Evolutionary conservation across 2,797 vertebrate species (phyloP), one percentile per base, ranked within the genome.

Genomic region (Myiotriccus ornatus): DNA sequence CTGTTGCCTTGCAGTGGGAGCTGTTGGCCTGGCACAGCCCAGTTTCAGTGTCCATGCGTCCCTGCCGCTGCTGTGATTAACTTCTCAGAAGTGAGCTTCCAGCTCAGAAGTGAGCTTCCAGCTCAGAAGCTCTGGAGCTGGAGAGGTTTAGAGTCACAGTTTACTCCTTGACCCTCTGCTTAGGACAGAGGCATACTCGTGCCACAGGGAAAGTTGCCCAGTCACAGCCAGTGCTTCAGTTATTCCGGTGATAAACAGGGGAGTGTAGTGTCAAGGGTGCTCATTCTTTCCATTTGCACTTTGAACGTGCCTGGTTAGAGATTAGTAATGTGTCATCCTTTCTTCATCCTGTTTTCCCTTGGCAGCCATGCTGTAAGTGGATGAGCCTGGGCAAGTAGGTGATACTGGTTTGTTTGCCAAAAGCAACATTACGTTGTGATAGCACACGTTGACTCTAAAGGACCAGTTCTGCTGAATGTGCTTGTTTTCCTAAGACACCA

Each of bases 261-360:
- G 67, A 88, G 80, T 39, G 52, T 50, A 43, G 91, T 90, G 74
- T 93, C 91, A 81, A 86, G 87, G 70, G 52, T 91, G 74, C 63
- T 93, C 69, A 84, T 94, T 94, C 84, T 94, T 94, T 91, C 87
- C 85, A 60, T 91, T 86, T 94, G 93, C 77, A 84, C 91, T 96
- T 93, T 93, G 91, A 74, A 89, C 67, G 46, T 52, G 56, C 37
- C 0, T 57, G 49, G 85, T 94, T 94, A 94, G 89, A 91, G 76
- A 93, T 96, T 86, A 91, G 35, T 67, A 86, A 91, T 82, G 60
- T 93, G 91, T 95, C 87, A 95, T 94, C 84, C 74, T 91, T 88
- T 94, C 95, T 96, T 92, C 83, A 88, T 89, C 85, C 89, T 92
- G 78, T 89, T 94, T 88, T 95, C 47, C 46, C 71, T 90, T 95